These are phyloP conservation scores for Geotrupes spiniger DNA, from an alignment of 2,888 invertebrate genomes.

Conservation along the genomic window DNA sequence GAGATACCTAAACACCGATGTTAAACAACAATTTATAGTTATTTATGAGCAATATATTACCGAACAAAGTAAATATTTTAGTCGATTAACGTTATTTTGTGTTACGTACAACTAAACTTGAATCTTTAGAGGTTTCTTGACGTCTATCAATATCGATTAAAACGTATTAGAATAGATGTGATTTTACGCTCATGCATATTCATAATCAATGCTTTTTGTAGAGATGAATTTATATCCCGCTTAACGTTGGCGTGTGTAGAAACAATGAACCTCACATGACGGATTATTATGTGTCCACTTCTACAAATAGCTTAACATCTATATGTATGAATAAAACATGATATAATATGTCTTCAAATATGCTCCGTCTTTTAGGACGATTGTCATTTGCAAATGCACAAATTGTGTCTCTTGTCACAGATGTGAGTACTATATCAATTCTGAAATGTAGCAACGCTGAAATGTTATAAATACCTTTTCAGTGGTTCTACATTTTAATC, in stretches of 20 bases:
- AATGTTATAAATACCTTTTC: constrained; percentile 17
- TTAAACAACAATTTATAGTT: too few species aligned
- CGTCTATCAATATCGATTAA: neutral
- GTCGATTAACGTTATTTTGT: too few species aligned
- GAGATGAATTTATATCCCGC: constrained; percentile 4
- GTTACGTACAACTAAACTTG: too few species aligned
- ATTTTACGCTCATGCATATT: too few species aligned
- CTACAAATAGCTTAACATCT: constrained; percentile 10
- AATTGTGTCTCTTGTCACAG: constrained; percentile 5
- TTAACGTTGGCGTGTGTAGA: constrained; percentile 2
- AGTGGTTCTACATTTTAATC: constrained; percentile 17
- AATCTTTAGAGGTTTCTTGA: too few species aligned
- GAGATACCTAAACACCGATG: too few species aligned
- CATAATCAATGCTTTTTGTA: neutral
- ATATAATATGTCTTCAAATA: constrained; percentile 10
- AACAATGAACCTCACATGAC: constrained; percentile 1
- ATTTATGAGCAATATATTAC: too few species aligned
- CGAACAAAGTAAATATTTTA: too few species aligned
- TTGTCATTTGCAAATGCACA: constrained; percentile 10
- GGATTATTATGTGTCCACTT: constrained; percentile 8
- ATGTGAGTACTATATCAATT: constrained; percentile 4
- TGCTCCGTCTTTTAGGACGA: constrained; percentile 2
- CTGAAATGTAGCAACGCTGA: constrained; percentile 1
- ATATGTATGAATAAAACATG: constrained; percentile 15
- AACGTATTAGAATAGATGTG: neutral